Evolutionary conservation across 1,140 invertebrate species (phyloP).

Genomic region (Capitella teleta): DNA sequence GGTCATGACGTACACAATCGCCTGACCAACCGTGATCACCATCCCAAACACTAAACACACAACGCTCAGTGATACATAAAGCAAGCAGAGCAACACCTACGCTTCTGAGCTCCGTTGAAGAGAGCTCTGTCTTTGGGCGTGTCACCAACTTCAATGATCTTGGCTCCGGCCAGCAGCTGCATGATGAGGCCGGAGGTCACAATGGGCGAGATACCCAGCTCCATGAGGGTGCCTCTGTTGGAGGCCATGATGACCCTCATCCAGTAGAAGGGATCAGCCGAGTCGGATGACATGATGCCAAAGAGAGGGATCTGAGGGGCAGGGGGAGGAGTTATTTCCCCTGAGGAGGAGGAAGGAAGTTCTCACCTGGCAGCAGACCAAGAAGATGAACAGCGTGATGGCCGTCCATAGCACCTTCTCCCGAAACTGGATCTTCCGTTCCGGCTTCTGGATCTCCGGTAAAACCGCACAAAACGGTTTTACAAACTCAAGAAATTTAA

Average conservation of each 20-base stretch:
- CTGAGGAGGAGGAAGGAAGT: conserved; percentile 3
- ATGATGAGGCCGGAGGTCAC: conserved; percentile 99
- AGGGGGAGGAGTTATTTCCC: no score
- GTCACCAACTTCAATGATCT: conserved; percentile 99
- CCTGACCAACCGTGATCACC: conserved; percentile 99
- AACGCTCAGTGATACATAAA: background rate
- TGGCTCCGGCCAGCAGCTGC: conserved; percentile 97
- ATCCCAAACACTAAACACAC: conserved; percentile 84
- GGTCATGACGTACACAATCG: conserved; percentile 99
- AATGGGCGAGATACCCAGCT: conserved; percentile 99
- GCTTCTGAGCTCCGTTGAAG: conserved; percentile 99
- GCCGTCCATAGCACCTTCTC: conserved; percentile 99
- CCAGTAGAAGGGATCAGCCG: conserved; percentile 99
- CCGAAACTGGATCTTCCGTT: conserved; percentile 99
- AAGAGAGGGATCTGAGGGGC: conserved; percentile 85
- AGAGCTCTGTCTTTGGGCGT: conserved; percentile 97
- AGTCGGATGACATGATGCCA: conserved; percentile 99
- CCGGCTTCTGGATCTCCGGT: conserved; percentile 98
- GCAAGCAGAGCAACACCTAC: conserved; percentile 48
- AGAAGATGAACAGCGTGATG: conserved; percentile 98
- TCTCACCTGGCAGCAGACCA: conserved; percentile 97
- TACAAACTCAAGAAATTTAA: conserved; percentile 99
- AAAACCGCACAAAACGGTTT: conserved; percentile 99
- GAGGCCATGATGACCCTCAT: conserved; percentile 99
- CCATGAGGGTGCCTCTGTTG: conserved; percentile 96